These are phyloP conservation scores for Epinotia brunnichana DNA, from an alignment of 2,888 invertebrate species.

Conservation along the genomic window DNA sequence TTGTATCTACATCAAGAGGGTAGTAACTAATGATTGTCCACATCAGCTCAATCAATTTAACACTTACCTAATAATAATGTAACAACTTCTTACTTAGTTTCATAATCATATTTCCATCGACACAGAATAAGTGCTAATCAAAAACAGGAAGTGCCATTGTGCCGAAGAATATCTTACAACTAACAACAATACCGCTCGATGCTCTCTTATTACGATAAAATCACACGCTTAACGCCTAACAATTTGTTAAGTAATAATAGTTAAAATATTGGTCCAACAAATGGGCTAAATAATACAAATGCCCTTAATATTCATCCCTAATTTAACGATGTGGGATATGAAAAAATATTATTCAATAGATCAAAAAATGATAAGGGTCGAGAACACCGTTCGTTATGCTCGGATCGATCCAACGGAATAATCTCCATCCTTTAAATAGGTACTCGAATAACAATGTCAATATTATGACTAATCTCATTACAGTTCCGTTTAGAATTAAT, in stretches of 20 bases:
- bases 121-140: slow-evolving; percentile 84
- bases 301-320: slow-evolving; percentile 84
- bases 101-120: slow-evolving; percentile 82
- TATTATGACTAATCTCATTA: slow-evolving; percentile 84
- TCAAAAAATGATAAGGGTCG: slow-evolving; percentile 82
- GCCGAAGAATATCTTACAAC: slow-evolving; percentile 83
- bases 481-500: slow-evolving; percentile 80
- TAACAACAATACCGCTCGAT: slow-evolving; percentile 84
- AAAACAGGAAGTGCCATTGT: slow-evolving; percentile 84
- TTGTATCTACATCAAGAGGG: slow-evolving; percentile 79
- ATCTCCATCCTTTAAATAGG: slow-evolving; percentile 79
- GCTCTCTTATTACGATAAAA: slow-evolving; percentile 83
- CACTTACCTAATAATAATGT: slow-evolving; percentile 84
- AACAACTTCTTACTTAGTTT: slow-evolving; percentile 83
- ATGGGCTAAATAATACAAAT: slow-evolving; percentile 85
- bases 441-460: slow-evolving; percentile 83
- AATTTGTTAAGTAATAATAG: slow-evolving; percentile 84
- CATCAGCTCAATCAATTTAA: slow-evolving; percentile 82
- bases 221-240: slow-evolving; percentile 84
- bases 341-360: slow-evolving; percentile 84
- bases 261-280: slow-evolving; percentile 85
- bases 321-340: slow-evolving; percentile 83
- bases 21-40: slow-evolving; percentile 84
- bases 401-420: slow-evolving; percentile 77
- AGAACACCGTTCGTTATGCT: slow-evolving; percentile 76